These are phyloP conservation scores for Ophioderma brevispina DNA, from an alignment of 35 echinoderm and acorn worm species.

Conservation along the genomic window DNA sequence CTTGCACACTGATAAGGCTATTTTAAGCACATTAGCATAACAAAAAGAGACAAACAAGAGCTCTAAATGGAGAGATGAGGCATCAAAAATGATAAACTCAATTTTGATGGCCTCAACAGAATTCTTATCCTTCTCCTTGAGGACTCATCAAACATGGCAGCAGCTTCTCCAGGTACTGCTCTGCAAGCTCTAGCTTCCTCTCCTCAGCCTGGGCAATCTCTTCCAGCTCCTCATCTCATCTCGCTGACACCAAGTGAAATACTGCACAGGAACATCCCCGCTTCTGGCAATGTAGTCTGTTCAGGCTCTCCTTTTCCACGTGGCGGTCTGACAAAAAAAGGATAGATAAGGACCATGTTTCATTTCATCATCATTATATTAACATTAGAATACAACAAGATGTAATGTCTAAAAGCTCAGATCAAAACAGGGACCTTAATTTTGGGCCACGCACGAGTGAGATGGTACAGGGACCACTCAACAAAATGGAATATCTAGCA, in stretches of 20 bases:
- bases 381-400: too few species aligned
- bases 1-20: too few species aligned
- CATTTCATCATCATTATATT: too few species aligned
- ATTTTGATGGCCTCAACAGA: constrained; percentile 99
- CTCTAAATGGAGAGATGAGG: not conserved
- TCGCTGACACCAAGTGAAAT: constrained; percentile 92
- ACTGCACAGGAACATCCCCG: constrained; percentile 99
- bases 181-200: constrained; percentile 93
- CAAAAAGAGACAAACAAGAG: not conserved
- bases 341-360: too few species aligned
- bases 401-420: too few species aligned
- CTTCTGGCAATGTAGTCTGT: constrained; percentile 99
- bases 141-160: constrained; percentile 99
- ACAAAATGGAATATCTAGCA: too few species aligned
- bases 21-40: not conserved
- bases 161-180: constrained; percentile 97
- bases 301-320: constrained; percentile 98
- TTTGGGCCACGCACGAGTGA: too few species aligned
- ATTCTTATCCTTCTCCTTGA: constrained; percentile 99
- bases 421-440: too few species aligned
- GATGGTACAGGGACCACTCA: too few species aligned
- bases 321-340: constrained; percentile 69
- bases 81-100: constrained; percentile 9
- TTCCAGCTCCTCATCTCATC: constrained; percentile 98
- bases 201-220: constrained; percentile 98